phyloP scores from a whole-genome alignment of 2,113 vertebrate genomes.

The Ranitomeya imitator region DNA sequence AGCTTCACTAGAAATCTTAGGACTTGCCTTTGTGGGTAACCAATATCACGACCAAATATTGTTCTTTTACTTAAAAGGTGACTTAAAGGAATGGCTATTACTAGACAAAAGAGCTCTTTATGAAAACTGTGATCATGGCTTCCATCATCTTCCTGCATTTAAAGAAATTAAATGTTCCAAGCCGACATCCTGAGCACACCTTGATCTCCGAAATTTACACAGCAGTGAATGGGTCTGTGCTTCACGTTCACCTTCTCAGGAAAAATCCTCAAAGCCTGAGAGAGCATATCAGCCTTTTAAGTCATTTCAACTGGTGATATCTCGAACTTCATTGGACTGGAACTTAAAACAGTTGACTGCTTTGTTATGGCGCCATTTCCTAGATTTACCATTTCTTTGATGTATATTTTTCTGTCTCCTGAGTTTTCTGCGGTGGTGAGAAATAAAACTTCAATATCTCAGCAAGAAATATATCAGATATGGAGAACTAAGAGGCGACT shows the following conservation, averaged over 20 bases:
- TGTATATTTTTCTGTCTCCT: constrained; percentile 17
- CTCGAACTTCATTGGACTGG: constrained; percentile 7
- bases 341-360: constrained; percentile 28
- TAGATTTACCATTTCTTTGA: constrained; percentile 31
- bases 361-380: neutral
- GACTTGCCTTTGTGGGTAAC: neutral
- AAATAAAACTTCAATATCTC: neutral
- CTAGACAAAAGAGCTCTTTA: neutral
- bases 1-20: neutral
- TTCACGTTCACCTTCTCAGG: neutral
- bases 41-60: neutral
- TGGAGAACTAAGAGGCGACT: neutral
- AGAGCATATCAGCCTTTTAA: constrained; percentile 36
- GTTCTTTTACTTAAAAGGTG: neutral
- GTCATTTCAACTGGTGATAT: neutral
- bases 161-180: constrained; percentile 4
- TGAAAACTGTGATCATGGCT: neutral
- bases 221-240: neutral
- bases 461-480: neutral
- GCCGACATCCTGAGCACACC: neutral
- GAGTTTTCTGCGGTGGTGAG: neutral
- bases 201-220: constrained; percentile 22
- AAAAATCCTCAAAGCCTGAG: constrained; percentile 16
- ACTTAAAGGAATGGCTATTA: neutral
- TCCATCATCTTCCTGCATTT: neutral